These are phyloP conservation scores for Hydractinia symbiolongicarpus DNA, from an alignment of 30 jellyfish, hydroid and myxozoan genomes.

Conservation along the genomic window DNA sequence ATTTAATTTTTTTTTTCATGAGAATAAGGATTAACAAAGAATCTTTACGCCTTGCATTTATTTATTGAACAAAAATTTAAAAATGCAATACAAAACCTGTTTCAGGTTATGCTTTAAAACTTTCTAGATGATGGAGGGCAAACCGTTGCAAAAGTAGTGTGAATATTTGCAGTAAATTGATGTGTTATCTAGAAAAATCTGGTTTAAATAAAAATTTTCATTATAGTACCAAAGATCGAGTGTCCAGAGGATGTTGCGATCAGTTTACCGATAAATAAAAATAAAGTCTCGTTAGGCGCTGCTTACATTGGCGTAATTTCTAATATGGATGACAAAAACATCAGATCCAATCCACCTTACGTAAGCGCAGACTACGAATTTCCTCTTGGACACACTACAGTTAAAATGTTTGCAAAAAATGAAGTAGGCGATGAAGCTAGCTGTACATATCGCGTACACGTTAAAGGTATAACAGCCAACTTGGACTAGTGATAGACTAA, in stretches of 20 bases:
- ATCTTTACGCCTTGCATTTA: too few species aligned
- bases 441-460: conserved; percentile 41
- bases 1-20: background rate
- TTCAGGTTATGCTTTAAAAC: too few species aligned
- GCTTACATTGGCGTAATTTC: background rate
- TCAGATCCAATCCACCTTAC: background rate
- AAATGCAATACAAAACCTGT: too few species aligned
- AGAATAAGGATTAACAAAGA: too few species aligned
- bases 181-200: too few species aligned
- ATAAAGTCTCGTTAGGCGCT: conserved; percentile 29
- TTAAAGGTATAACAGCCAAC: conserved; percentile 25
- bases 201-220: too few species aligned
- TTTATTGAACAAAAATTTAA: too few species aligned
- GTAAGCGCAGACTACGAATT: conserved; percentile 5
- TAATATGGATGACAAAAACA: background rate
- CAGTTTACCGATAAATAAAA: conserved; percentile 26
- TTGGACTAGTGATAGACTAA: background rate
- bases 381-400: conserved; percentile 4
- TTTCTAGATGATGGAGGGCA: too few species aligned
- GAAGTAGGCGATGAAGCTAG: conserved; percentile 43
- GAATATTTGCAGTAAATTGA: too few species aligned
- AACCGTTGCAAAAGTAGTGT: too few species aligned
- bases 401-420: conserved; percentile 42
- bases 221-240: conserved; percentile 43
- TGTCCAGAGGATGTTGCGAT: conserved; percentile 44